Evolutionary conservation across 1,140 invertebrate species (phyloP).

Genomic region (Stratiolaelaps scimitus): DNA sequence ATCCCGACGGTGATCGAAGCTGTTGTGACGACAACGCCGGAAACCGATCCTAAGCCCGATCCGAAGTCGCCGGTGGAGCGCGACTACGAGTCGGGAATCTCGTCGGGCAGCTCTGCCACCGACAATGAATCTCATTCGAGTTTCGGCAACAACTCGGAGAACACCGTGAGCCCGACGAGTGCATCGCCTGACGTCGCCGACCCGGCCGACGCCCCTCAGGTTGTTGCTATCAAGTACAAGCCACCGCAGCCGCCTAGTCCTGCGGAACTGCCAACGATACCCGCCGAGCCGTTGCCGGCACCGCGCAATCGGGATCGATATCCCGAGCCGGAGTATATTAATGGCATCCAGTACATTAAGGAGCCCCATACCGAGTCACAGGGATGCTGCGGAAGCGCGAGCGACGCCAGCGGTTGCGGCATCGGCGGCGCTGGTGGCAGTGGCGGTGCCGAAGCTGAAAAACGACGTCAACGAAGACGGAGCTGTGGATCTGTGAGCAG

Average conservation of each 20-base stretch:
- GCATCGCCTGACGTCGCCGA: background rate
- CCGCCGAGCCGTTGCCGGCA: background rate
- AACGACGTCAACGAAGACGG: slow-evolving; percentile 2
- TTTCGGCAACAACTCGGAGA: slow-evolving; percentile 9
- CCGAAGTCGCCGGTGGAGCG: slow-evolving; percentile 21
- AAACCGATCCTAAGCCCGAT: slow-evolving; percentile 11
- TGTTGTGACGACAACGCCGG: background rate
- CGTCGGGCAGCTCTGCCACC: slow-evolving; percentile 13
- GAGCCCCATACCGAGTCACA: background rate
- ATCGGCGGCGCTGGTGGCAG: background rate
- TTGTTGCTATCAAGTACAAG: slow-evolving; percentile 24
- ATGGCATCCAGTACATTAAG: slow-evolving; percentile 27
- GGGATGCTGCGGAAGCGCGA: background rate
- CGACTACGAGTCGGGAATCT: slow-evolving; percentile 26
- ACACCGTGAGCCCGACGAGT: background rate
- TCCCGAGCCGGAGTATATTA: slow-evolving; percentile 19
- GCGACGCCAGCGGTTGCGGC: too few relatives aligned
- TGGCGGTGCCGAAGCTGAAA: background rate
- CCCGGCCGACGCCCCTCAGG: slow-evolving; percentile 14
- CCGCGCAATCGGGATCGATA: slow-evolving; percentile 5
- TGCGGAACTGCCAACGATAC: too few relatives aligned
- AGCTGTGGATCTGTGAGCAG: slow-evolving; percentile 24
- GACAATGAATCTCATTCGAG: slow-evolving; percentile 28
- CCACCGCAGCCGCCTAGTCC: background rate
- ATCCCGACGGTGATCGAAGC: background rate